phyloP scores from a whole-genome alignment of 2,113 vertebrate species.

The Verasper variegatus region DNA sequence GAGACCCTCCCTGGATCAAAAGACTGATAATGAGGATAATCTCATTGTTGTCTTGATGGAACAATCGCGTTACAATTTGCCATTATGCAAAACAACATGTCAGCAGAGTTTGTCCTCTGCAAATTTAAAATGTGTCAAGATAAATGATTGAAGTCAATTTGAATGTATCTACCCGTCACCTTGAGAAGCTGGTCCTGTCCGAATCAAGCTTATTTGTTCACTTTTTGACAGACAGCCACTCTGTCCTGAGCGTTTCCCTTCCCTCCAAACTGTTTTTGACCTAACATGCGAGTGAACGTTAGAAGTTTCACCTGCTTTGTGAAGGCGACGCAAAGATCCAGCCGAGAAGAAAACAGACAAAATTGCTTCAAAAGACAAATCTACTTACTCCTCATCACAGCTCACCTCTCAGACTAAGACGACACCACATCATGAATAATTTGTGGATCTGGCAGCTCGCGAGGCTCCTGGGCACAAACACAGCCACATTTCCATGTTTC shows the following conservation, averaged over 20 bases:
- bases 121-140: background rate
- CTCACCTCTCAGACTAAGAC: slow-evolving; percentile 44
- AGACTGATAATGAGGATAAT: too few species aligned
- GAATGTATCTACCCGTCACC: background rate
- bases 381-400: slow-evolving; percentile 28
- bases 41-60: background rate
- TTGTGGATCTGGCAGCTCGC: slow-evolving; percentile 57
- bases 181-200: background rate
- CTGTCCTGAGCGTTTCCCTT: background rate
- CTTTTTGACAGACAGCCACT: background rate
- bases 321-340: slow-evolving; percentile 4
- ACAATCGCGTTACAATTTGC: too few species aligned
- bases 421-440: slow-evolving; percentile 58
- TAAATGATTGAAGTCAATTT: background rate
- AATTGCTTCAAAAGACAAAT: slow-evolving; percentile 41
- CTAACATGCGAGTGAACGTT: background rate
- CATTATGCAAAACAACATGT: too few species aligned
- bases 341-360: slow-evolving; percentile 7
- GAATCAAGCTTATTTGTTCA: background rate
- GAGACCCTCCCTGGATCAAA: background rate
- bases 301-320: slow-evolving; percentile 18
- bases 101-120: too few species aligned
- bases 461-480: slow-evolving; percentile 48
- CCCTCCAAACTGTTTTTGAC: background rate
- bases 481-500: slow-evolving; percentile 49